phyloP scores from a whole-genome alignment of 2,797 vertebrate genomes.

The Pteronotus mesoamericanus region DNA sequence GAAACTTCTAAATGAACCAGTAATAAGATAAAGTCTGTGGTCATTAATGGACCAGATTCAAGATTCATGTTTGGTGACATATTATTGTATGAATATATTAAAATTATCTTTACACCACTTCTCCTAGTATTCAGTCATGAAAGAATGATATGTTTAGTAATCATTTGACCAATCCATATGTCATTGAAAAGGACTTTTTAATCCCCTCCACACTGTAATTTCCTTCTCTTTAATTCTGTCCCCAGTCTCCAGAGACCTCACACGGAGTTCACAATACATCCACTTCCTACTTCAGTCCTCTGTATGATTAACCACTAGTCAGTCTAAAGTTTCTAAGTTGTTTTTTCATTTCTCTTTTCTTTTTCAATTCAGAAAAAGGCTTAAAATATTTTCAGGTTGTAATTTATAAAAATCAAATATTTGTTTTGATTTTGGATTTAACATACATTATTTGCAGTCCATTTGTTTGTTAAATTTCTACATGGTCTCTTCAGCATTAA shows the following conservation, averaged over 20 bases:
- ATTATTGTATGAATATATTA: neutral
- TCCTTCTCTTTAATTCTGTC: neutral
- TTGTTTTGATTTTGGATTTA: slow-evolving; percentile 34
- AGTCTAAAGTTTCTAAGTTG: neutral
- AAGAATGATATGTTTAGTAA: neutral
- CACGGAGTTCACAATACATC: neutral
- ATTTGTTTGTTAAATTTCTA: slow-evolving; percentile 26
- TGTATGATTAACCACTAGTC: neutral
- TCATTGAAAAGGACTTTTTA: slow-evolving; percentile 17
- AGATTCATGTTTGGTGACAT: neutral
- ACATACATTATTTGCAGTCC: slow-evolving; percentile 2
- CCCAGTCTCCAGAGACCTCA: neutral
- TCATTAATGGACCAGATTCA: neutral
- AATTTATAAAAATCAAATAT: slow-evolving; percentile 8
- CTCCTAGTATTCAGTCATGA: neutral
- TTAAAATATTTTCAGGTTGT: neutral
- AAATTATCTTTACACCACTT: neutral
- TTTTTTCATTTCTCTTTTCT: neutral
- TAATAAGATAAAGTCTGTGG: neutral
- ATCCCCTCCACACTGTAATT: neutral
- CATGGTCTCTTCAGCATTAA: slow-evolving; percentile 3
- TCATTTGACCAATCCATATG: neutral
- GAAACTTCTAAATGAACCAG: neutral
- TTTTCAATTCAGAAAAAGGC: slow-evolving; percentile 14
- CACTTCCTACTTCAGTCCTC: neutral